Percentiles rank a stretch among this genome's conserved stretches.
Evolutionary conservation across 2,888 invertebrate genomes (phyloP).

Genomic region (Allygus modestus): DNA sequence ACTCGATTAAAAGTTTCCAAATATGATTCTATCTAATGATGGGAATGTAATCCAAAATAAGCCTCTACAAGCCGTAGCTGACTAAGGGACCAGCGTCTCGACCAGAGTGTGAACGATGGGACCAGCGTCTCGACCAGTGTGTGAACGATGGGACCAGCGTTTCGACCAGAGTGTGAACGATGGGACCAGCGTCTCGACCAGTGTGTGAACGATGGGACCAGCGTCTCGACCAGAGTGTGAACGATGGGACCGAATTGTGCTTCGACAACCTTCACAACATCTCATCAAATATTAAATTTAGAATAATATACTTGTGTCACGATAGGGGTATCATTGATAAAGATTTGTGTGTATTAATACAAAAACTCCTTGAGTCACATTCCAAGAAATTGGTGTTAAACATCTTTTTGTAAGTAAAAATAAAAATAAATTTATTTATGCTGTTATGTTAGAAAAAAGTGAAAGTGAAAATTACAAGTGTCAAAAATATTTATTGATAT

Average conservation of each 20-base stretch:
- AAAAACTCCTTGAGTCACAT: conserved; percentile 20
- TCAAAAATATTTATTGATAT: too few species aligned
- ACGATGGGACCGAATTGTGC: neutral
- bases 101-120: neutral
- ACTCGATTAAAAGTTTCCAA: conserved; percentile 51
- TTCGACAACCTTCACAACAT: neutral
- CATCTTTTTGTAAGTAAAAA: too few species aligned
- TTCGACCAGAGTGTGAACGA: neutral
- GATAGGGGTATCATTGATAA: neutral
- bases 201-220: conserved; percentile 9
- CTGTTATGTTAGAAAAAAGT: too few species aligned
- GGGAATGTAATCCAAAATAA: conserved; percentile 48
- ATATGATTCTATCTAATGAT: conserved; percentile 51
- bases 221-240: neutral
- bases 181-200: too few species aligned
- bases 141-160: neutral
- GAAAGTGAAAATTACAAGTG: too few species aligned
- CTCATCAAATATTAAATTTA: neutral
- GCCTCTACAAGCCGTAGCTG: conserved; percentile 49
- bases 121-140: neutral
- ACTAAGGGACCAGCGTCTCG: neutral
- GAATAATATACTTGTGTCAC: conserved; percentile 17
- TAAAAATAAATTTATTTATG: too few species aligned
- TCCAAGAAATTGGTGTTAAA: conserved; percentile 32
- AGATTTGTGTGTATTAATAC: conserved; percentile 3